Conservation (phyloP, 2,888 invertebrate species). For the Escarpia spicata region DNA sequence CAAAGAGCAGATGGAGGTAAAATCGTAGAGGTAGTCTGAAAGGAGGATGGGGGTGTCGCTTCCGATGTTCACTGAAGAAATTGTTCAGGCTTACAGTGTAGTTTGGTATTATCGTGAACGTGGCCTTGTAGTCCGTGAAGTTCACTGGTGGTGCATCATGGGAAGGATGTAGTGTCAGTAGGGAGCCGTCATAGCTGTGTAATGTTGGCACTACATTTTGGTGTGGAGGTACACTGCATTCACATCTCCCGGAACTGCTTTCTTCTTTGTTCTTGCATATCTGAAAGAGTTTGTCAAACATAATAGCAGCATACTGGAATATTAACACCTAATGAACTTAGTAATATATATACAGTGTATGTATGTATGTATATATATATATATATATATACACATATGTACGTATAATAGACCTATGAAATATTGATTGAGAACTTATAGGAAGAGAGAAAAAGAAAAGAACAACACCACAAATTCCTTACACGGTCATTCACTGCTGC, state of each 20-base stretch:
- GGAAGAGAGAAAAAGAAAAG: no score
- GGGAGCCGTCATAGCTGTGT: background rate
- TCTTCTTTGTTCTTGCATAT: background rate
- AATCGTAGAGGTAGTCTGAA: background rate
- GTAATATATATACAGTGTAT: no score
- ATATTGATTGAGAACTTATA: no score
- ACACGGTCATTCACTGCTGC: no score
- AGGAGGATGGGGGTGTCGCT: background rate
- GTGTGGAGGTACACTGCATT: background rate
- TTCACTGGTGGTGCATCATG: background rate
- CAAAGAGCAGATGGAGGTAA: background rate
- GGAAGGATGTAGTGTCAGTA: background rate
- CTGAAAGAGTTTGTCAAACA: background rate
- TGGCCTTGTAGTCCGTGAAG: background rate
- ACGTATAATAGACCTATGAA: background rate
- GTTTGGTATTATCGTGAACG: background rate
- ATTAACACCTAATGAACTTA: no score
- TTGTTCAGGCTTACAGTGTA: background rate
- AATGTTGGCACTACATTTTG: slow-evolving; percentile 6
- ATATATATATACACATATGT: background rate
- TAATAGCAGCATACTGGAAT: no score
- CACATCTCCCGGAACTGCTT: slow-evolving; percentile 4
- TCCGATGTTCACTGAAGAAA: background rate
- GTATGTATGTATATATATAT: no score
- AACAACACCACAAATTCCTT: no score